Conservation (phyloP, 2,888 invertebrate species). For the Pseudanteris insignis region DNA sequence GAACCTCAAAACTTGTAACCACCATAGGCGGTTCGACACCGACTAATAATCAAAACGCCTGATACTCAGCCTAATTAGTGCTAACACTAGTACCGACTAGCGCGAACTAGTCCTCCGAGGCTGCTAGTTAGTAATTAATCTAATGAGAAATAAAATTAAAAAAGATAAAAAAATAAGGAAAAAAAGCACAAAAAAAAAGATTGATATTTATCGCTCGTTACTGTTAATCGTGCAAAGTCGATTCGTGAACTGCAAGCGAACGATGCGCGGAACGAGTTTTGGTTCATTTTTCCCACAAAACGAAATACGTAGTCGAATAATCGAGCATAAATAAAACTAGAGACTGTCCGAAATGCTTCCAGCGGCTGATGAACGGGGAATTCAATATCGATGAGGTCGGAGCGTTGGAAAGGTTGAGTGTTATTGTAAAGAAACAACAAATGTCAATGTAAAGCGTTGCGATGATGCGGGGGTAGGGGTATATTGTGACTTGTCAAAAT, state of each 20-base stretch:
- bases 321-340: conserved; percentile 41
- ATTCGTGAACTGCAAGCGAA: conserved; percentile 42
- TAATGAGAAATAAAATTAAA: too few relatives aligned
- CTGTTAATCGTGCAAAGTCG: conserved; percentile 47
- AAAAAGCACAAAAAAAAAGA: conserved; percentile 25
- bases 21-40: conserved; percentile 26
- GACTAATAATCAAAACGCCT: conserved; percentile 46
- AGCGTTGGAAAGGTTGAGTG: too few relatives aligned
- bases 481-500: too few relatives aligned
- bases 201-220: conserved; percentile 54
- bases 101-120: conserved; percentile 61
- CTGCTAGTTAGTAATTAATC: conserved; percentile 61
- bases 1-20: background rate
- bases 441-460: too few relatives aligned
- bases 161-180: conserved; percentile 6
- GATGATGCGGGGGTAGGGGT: too few relatives aligned
- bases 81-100: conserved; percentile 60
- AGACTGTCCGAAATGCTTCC: conserved; percentile 51
- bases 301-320: conserved; percentile 16
- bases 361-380: too few relatives aligned
- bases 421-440: too few relatives aligned
- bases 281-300: conserved; percentile 20
- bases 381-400: too few relatives aligned
- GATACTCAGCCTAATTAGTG: conserved; percentile 61
- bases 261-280: conserved; percentile 15